These are phyloP conservation scores for Adelges cooleyi DNA, from an alignment of 1,140 invertebrate species.

Conservation along the genomic window DNA sequence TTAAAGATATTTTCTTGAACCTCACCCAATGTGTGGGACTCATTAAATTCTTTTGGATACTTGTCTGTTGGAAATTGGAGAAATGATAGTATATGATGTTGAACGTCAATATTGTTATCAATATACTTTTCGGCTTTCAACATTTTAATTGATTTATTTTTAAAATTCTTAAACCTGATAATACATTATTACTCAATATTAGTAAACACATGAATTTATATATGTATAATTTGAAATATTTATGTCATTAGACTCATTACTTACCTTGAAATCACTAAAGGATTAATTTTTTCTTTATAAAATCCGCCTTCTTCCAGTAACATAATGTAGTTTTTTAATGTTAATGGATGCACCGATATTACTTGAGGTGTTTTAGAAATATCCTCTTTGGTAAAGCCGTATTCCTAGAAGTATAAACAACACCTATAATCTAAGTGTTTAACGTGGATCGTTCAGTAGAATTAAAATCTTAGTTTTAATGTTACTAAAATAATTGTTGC, in stretches of 20 bases:
- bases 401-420: too few species aligned
- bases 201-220: too few species aligned
- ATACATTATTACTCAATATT: too few species aligned
- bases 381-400: neutral
- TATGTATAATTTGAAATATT: too few species aligned
- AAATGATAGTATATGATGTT: conserved; percentile 2
- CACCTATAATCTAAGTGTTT: too few species aligned
- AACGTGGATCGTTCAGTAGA: too few species aligned
- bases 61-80: neutral
- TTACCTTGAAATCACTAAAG: neutral
- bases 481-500: too few species aligned
- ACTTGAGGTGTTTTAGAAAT: conserved; percentile 7
- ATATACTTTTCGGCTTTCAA: neutral
- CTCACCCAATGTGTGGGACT: neutral
- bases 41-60: neutral
- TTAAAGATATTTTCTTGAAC: conserved; percentile 1
- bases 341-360: conserved; percentile 3
- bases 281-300: neutral
- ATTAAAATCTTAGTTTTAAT: too few species aligned
- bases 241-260: too few species aligned
- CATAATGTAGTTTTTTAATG: conserved; percentile 3
- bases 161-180: conserved; percentile 1
- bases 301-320: conserved; percentile 21
- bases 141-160: neutral
- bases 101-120: neutral